Evolutionary conservation across 2,888 invertebrate genomes (phyloP).

Genomic region (Eupithecia abbreviata): DNA sequence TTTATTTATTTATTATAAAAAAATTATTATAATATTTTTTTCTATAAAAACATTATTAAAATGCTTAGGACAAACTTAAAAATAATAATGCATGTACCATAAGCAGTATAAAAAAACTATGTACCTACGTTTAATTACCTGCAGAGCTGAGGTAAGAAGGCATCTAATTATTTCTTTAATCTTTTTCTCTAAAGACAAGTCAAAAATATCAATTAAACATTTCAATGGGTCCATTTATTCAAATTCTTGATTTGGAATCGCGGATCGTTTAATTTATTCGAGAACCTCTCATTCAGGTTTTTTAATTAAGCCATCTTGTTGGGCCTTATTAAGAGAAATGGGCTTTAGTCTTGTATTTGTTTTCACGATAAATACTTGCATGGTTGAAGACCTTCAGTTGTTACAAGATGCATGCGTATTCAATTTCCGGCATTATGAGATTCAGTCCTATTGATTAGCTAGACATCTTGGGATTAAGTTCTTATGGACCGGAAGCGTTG

Average conservation of each 20-base stretch:
- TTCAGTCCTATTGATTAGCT: no score
- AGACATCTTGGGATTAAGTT: no score
- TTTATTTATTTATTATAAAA: no score
- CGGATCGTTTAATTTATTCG: constrained; percentile 58
- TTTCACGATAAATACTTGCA: constrained; percentile 47
- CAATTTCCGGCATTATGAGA: no score
- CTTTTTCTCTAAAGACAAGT: neutral
- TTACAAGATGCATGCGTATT: no score
- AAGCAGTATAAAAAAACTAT: neutral
- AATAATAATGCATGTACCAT: neutral
- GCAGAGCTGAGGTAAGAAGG: neutral
- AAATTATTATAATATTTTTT: no score
- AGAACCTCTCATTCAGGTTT: constrained; percentile 55
- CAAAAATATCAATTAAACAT: constrained; percentile 35
- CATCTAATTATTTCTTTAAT: neutral
- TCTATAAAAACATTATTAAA: no score
- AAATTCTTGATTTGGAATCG: constrained; percentile 28
- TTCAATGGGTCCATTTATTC: constrained; percentile 12
- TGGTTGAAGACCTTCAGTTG: no score
- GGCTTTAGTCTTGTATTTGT: constrained; percentile 46
- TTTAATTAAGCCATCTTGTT: constrained; percentile 74
- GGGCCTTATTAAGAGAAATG: constrained; percentile 59
- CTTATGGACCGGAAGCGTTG: no score
- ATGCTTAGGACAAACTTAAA: no score
- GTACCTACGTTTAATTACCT: neutral